Conservation (phyloP, 2,888 invertebrate species). For the Scaptomyza tumidula region DNA sequence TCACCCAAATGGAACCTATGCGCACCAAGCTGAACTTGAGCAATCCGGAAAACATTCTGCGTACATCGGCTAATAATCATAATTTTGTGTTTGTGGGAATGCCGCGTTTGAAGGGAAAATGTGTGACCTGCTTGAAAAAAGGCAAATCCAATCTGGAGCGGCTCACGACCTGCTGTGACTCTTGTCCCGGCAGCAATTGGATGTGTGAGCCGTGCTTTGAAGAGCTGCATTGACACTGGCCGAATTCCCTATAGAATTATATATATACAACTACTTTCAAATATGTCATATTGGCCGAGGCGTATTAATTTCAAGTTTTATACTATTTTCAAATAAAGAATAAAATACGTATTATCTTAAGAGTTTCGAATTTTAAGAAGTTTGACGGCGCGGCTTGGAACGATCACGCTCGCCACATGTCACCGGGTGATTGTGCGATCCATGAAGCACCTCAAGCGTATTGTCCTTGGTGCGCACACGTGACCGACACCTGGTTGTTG, state of each 20-base stretch:
- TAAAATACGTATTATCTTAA: not conserved
- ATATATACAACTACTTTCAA: not conserved
- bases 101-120: constrained; percentile 81
- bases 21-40: constrained; percentile 48
- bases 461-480: constrained; percentile 78
- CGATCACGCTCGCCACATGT: constrained; percentile 13
- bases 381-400: constrained; percentile 3
- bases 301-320: not conserved
- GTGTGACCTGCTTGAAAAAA: constrained; percentile 82
- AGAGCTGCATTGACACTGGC: constrained; percentile 40
- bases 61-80: constrained; percentile 77
- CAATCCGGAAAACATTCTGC: constrained; percentile 75
- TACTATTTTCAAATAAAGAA: constrained; percentile 3
- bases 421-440: constrained; percentile 78
- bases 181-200: constrained; percentile 83
- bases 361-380: not conserved
- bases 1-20: constrained; percentile 15
- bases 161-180: constrained; percentile 82
- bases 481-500: constrained; percentile 82
- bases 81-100: constrained; percentile 79
- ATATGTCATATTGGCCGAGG: not conserved
- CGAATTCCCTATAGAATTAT: not conserved
- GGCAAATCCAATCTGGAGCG: constrained; percentile 63
- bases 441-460: constrained; percentile 76
- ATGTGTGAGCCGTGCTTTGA: constrained; percentile 82